A percentile compares a stretch with the other conserved stretches of the same genome.
phyloP scores from a whole-genome alignment of 2,113 vertebrate genomes.

The Hippocampus guttulatus region DNA sequence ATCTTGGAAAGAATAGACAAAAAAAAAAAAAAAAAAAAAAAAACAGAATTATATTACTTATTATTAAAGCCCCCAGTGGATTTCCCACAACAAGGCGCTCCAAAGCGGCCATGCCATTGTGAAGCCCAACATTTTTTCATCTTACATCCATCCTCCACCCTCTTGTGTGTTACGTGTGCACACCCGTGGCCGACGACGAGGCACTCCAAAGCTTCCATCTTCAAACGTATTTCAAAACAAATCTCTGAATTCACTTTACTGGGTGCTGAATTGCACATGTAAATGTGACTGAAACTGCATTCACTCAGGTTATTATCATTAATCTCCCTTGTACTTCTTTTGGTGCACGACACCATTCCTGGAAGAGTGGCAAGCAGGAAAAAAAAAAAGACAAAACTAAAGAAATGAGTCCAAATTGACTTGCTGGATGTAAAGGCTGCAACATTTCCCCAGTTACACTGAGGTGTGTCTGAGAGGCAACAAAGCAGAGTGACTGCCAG shows the following conservation, averaged over 20 bases:
- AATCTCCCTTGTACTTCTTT: not conserved
- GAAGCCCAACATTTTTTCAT: too few relatives aligned
- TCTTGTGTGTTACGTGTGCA: too few relatives aligned
- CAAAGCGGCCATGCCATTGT: not conserved
- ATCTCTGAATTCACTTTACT: not conserved
- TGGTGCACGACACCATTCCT: not conserved
- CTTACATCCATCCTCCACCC: too few relatives aligned
- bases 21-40: too few relatives aligned
- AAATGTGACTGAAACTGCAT: not conserved
- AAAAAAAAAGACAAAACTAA: not conserved
- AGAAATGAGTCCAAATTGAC: not conserved
- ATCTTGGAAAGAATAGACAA: too few relatives aligned
- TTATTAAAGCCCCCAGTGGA: not conserved
- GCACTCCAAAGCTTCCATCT: too few relatives aligned
- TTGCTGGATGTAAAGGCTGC: conserved; percentile 1
- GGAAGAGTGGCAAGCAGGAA: too few relatives aligned
- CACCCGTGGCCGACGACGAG: too few relatives aligned
- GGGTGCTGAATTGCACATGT: not conserved
- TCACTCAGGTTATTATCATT: not conserved
- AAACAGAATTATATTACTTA: too few relatives aligned
- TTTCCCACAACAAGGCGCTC: not conserved
- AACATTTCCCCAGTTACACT: conserved; percentile 2
- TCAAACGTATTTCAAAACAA: too few relatives aligned
- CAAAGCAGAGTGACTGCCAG: conserved; percentile 4
- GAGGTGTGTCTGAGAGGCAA: conserved; percentile 1